phyloP scores from a whole-genome alignment of 2,113 vertebrate species.

The Lasiurus borealis region DNA sequence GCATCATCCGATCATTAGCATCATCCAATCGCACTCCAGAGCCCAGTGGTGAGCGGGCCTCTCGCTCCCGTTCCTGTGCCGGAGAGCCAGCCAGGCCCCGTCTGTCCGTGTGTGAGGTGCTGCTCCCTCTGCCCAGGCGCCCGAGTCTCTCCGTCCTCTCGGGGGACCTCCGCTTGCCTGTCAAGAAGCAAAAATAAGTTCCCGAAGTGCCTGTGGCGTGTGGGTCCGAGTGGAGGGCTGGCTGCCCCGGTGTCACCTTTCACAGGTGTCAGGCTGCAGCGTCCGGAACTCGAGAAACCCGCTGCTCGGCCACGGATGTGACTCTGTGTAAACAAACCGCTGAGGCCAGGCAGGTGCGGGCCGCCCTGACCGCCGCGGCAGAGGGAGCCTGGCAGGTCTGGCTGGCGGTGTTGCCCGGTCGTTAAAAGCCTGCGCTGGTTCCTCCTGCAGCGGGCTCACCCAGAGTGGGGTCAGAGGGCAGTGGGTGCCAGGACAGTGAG shows the following conservation, averaged over 20 bases:
- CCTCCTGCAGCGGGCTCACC: too few species aligned
- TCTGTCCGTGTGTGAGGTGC: neutral
- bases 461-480: neutral
- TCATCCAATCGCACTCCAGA: neutral
- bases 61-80: neutral
- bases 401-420: neutral
- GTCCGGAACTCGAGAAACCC: too few species aligned
- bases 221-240: fast-evolving
- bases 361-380: neutral
- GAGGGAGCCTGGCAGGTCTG: too few species aligned
- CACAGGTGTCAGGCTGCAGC: too few species aligned
- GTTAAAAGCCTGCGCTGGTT: neutral
- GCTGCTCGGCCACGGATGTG: neutral
- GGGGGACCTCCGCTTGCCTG: neutral
- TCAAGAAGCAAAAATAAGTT: neutral
- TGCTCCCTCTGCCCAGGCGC: neutral
- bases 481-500: too few species aligned
- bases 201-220: neutral
- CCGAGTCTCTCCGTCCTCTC: neutral
- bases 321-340: neutral
- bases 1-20: fast-evolving
- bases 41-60: fast-evolving
- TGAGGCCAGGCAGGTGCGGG: neutral
- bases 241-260: neutral
- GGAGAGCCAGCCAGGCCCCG: neutral